A percentile compares a stretch with the other conserved stretches of the same genome.
These are phyloP conservation scores for Lordiphosa stackelbergi DNA, from an alignment of 1,140 invertebrate genomes.

Conservation along the genomic window DNA sequence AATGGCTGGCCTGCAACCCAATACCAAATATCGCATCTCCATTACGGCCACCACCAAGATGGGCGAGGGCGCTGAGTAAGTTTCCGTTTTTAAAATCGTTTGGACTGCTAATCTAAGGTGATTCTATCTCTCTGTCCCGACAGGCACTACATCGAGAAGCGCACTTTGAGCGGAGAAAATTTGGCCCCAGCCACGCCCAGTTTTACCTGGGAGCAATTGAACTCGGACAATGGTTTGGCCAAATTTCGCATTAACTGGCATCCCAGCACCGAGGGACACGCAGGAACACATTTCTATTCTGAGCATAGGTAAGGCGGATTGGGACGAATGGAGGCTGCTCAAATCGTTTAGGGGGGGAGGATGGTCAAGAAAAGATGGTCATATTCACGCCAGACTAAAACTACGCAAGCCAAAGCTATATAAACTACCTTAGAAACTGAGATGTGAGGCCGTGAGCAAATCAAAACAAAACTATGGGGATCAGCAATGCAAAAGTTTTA, in stretches of 20 bases:
- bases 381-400: too few relatives aligned
- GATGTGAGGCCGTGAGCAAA: too few relatives aligned
- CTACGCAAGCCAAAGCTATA: too few relatives aligned
- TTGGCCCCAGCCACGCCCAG: conserved; percentile 86
- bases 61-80: conserved; percentile 88
- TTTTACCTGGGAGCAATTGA: conserved; percentile 84
- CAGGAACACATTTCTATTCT: conserved; percentile 84
- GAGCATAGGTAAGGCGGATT: too few relatives aligned
- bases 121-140: neutral
- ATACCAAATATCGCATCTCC: conserved; percentile 93
- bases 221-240: conserved; percentile 85
- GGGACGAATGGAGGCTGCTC: too few relatives aligned
- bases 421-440: too few relatives aligned
- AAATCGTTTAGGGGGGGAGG: too few relatives aligned
- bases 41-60: conserved; percentile 89
- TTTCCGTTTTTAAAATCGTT: neutral
- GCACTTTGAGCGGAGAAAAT: conserved; percentile 81
- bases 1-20: conserved; percentile 88
- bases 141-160: conserved; percentile 88
- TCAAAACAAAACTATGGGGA: too few relatives aligned
- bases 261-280: conserved; percentile 84
- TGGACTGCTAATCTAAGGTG: neutral
- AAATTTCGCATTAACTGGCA: conserved; percentile 90
- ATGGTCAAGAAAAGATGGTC: too few relatives aligned
- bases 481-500: too few relatives aligned